Conservation (phyloP, 2,113 vertebrate species). For the Ellobius talpinus region DNA sequence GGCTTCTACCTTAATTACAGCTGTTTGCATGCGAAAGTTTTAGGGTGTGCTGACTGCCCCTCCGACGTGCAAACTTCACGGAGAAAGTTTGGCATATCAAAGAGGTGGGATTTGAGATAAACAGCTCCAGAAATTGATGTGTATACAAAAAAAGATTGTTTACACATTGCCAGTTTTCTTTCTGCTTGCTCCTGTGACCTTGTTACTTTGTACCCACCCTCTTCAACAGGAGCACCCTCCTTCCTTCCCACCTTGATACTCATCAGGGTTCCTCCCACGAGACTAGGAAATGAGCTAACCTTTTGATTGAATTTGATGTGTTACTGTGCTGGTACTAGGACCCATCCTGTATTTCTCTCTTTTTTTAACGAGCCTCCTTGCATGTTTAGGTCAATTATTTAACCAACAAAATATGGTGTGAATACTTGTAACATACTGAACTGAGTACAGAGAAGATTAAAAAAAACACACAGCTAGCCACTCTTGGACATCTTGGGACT, state of each 20-base stretch:
- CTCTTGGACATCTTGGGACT: background rate
- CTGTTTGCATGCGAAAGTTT: conserved; percentile 71
- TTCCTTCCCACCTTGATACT: background rate
- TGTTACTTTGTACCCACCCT: rapidly evolving
- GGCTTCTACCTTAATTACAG: conserved; percentile 75
- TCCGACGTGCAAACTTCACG: conserved; percentile 34
- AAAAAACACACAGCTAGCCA: background rate
- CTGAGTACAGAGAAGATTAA: background rate
- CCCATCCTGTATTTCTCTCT: background rate
- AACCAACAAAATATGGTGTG: background rate
- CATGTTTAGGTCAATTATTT: background rate
- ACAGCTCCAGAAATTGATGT: background rate
- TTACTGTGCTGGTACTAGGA: background rate
- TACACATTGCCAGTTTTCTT: background rate
- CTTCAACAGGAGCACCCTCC: background rate
- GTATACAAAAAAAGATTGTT: background rate
- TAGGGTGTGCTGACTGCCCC: conserved; percentile 17
- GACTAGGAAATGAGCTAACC: background rate
- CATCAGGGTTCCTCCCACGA: background rate
- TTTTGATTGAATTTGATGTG: background rate
- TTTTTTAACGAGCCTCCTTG: background rate
- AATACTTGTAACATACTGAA: background rate
- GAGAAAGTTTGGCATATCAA: background rate
- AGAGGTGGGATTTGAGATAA: conserved; percentile 31
- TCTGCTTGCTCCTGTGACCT: background rate